These are phyloP conservation scores for Meandrina meandrites DNA, from an alignment of 92 coral and sea anemone species.

Conservation along the genomic window DNA sequence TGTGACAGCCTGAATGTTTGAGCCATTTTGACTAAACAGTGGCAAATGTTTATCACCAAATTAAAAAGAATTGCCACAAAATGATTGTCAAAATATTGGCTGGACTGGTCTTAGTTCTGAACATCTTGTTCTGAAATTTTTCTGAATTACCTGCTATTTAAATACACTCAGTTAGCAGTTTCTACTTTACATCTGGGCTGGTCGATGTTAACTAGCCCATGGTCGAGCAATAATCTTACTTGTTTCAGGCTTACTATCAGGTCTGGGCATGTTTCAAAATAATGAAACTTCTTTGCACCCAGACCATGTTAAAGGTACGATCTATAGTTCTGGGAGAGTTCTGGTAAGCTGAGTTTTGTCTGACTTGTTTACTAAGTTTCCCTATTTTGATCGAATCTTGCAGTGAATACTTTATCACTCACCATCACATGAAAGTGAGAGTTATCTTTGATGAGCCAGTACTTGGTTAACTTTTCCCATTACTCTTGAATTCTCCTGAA, in stretches of 20 bases:
- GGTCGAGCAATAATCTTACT: not conserved
- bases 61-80: too few species aligned
- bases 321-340: not conserved
- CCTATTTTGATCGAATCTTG: conserved; percentile 75
- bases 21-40: not conserved
- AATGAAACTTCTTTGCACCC: not conserved
- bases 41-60: not conserved
- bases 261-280: not conserved
- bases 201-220: not conserved
- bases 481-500: conserved; percentile 56
- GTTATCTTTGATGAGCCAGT: conserved; percentile 52
- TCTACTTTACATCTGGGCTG: not conserved
- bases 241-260: not conserved
- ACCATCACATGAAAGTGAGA: conserved; percentile 42
- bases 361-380: conserved; percentile 41
- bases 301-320: not conserved
- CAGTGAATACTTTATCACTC: conserved; percentile 75
- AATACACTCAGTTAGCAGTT: too few species aligned
- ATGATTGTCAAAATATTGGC: not conserved
- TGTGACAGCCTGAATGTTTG: too few species aligned
- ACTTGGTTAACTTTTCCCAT: conserved; percentile 54
- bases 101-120: not conserved
- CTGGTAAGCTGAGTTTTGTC: conserved; percentile 9
- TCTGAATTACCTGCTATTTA: not conserved
- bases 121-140: not conserved